Percentiles rank a stretch among this genome's conserved stretches.
Conservation (phyloP, 2,113 vertebrate genomes). For the Machaerirhynchus nigripectus region DNA sequence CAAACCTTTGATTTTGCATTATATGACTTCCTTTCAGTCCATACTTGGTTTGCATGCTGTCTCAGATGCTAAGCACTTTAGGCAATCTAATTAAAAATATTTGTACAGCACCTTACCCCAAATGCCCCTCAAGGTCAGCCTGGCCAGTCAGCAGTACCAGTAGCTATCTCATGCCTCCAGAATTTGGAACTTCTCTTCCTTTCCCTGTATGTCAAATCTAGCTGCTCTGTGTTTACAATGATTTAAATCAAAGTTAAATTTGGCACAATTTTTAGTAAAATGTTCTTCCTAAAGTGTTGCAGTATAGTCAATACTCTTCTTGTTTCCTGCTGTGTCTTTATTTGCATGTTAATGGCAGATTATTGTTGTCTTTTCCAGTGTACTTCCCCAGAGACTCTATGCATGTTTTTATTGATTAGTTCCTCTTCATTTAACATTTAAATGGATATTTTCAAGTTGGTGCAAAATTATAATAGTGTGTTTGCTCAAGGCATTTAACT, state of each 20-base stretch:
- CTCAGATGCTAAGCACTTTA: background rate
- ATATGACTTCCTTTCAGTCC: background rate
- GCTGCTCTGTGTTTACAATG: background rate
- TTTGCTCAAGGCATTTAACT: slow-evolving; percentile 58
- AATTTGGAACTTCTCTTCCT: background rate
- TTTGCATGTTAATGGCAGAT: slow-evolving; percentile 52
- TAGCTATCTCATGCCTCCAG: background rate
- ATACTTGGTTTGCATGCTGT: background rate
- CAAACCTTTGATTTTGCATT: background rate
- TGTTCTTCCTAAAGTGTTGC: background rate
- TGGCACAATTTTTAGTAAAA: background rate
- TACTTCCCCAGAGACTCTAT: slow-evolving; percentile 37
- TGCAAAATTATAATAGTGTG: slow-evolving; percentile 34
- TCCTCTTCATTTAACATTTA: slow-evolving; percentile 67
- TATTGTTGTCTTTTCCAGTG: slow-evolving; percentile 12
- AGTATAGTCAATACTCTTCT: background rate
- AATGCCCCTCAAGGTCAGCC: background rate
- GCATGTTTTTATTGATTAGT: slow-evolving; percentile 67
- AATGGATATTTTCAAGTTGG: slow-evolving; percentile 62
- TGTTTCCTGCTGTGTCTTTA: slow-evolving; percentile 55
- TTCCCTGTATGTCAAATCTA: background rate
- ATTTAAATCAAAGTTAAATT: slow-evolving; percentile 17
- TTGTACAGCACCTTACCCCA: background rate
- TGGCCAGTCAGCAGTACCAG: too few relatives aligned
- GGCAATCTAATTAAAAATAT: background rate